Conservation (phyloP, 2,888 invertebrate species). For the Phlogophora meticulosa region DNA sequence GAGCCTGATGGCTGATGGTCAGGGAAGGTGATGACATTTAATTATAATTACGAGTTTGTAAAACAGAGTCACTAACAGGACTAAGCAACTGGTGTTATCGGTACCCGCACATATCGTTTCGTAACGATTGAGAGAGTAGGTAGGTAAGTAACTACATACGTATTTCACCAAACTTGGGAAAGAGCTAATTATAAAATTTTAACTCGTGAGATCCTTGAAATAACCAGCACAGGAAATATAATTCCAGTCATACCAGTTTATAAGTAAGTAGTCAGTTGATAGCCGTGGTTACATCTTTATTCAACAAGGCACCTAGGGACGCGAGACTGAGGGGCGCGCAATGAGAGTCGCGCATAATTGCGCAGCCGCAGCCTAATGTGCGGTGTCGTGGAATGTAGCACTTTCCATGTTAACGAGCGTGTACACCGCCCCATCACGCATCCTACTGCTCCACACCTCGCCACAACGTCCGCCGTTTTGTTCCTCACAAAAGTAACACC, state of each 20-base stretch:
- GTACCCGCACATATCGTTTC: no score
- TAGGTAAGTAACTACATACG: background rate
- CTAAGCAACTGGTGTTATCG: background rate
- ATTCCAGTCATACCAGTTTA: slow-evolving; percentile 23
- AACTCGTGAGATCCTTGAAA: background rate
- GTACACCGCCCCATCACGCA: slow-evolving; percentile 74
- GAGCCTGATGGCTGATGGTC: background rate
- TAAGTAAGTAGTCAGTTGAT: slow-evolving; percentile 49
- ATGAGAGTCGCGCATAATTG: slow-evolving; percentile 78
- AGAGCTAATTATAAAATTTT: background rate
- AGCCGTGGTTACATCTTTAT: slow-evolving; percentile 62
- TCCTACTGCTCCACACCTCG: slow-evolving; percentile 65
- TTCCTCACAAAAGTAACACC: slow-evolving; percentile 81
- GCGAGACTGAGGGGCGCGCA: slow-evolving; percentile 59
- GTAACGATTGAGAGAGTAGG: background rate
- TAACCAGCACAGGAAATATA: slow-evolving; percentile 22
- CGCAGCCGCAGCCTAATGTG: slow-evolving; percentile 82
- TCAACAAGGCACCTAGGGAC: slow-evolving; percentile 56
- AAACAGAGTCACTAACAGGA: background rate
- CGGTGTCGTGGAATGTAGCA: slow-evolving; percentile 85
- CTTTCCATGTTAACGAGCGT: slow-evolving; percentile 85
- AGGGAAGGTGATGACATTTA: background rate
- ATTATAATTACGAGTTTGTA: background rate
- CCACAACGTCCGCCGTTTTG: slow-evolving; percentile 84
- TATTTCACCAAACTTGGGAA: background rate